phyloP scores from a whole-genome alignment of 2,113 vertebrate genomes.

The Elephantulus edwardii region DNA sequence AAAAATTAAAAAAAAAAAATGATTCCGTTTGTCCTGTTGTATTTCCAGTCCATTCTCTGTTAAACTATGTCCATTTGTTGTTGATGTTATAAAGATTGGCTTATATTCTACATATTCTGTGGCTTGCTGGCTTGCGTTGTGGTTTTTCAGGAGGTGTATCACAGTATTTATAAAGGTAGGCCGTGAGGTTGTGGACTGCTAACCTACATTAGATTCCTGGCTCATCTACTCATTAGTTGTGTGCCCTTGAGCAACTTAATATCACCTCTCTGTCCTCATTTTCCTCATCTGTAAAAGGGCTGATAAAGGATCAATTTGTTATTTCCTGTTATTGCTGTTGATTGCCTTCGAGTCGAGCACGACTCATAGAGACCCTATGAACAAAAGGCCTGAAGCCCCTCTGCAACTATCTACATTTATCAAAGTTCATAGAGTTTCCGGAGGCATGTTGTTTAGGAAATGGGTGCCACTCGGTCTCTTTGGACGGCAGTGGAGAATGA shows the following conservation, averaged over 20 bases:
- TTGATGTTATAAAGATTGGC: not conserved
- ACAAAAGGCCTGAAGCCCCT: too few relatives aligned
- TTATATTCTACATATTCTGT: fast-evolving
- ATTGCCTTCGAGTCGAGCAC: too few relatives aligned
- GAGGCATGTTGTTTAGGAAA: too few relatives aligned
- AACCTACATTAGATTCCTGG: not conserved
- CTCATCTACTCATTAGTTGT: fast-evolving
- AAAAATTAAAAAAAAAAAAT: too few relatives aligned
- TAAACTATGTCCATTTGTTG: fast-evolving
- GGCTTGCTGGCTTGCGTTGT: not conserved
- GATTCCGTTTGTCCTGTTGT: too few relatives aligned
- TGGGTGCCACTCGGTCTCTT: not conserved
- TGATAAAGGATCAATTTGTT: not conserved
- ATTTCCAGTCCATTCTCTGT: not conserved
- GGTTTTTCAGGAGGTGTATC: not conserved
- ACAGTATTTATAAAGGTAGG: not conserved
- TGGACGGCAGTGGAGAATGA: not conserved
- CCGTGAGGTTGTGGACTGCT: not conserved
- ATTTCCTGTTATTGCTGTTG: not conserved
- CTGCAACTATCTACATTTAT: too few relatives aligned
- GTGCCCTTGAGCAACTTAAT: not conserved
- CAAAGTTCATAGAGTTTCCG: too few relatives aligned
- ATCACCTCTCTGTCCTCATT: not conserved
- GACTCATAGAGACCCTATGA: too few relatives aligned
- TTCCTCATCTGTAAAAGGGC: not conserved